phyloP scores from a whole-genome alignment of 2,888 invertebrate species.

The Timandra comae region DNA sequence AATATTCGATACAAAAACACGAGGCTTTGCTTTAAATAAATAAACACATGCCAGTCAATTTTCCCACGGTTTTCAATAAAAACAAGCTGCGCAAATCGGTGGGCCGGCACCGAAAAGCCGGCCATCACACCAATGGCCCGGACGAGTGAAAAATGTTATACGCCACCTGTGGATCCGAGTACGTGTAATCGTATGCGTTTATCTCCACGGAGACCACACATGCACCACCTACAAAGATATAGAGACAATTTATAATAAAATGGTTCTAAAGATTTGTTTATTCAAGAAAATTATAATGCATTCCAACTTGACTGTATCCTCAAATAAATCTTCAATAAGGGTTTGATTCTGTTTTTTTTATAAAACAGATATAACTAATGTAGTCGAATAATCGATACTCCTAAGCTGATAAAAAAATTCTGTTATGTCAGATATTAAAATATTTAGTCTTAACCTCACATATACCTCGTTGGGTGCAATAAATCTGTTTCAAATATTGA shows the following conservation, averaged over 20 bases:
- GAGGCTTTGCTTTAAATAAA: conserved; percentile 18
- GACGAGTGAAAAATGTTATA: conserved; percentile 72
- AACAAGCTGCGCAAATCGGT: conserved; percentile 57
- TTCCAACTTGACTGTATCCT: no score
- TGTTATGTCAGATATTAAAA: no score
- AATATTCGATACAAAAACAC: not conserved
- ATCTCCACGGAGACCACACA: conserved; percentile 57
- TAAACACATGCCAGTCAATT: conserved; percentile 28
- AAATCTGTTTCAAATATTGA: no score
- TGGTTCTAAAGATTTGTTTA: no score
- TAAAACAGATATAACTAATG: no score
- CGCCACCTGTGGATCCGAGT: conserved; percentile 71
- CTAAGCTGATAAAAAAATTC: no score
- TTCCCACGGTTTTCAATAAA: conserved; percentile 65
- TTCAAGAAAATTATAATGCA: no score
- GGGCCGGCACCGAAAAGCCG: conserved; percentile 52
- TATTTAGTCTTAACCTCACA: no score
- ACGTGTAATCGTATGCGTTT: conserved; percentile 73
- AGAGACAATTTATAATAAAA: conserved; percentile 10
- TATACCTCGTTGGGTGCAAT: no score
- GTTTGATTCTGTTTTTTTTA: no score
- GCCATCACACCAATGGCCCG: conserved; percentile 33
- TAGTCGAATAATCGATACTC: no score
- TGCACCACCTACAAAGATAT: conserved; percentile 52
- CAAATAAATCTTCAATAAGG: no score